A percentile compares a stretch with the other conserved stretches of the same genome.
These are phyloP conservation scores for Eupithecia vulgata DNA, from an alignment of 2,888 invertebrate genomes.

Conservation along the genomic window DNA sequence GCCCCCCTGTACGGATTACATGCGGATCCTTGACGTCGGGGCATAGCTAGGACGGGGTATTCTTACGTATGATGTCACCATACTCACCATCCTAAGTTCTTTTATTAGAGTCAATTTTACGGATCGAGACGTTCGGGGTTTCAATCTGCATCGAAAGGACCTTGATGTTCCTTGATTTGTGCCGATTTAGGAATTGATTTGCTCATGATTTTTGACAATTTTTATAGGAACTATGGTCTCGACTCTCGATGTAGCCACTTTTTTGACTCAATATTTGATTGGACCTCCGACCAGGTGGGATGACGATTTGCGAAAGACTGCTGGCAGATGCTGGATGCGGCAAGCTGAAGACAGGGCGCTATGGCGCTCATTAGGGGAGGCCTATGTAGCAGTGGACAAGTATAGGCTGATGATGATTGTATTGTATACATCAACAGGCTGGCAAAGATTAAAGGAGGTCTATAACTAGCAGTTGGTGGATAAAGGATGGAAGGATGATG, in stretches of 20 bases:
- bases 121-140: neutral
- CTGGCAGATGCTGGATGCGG: no score
- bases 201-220: neutral
- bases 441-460: no score
- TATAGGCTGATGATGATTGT: no score
- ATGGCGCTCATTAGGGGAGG: no score
- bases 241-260: neutral
- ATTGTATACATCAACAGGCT: no score
- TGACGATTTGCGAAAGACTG: no score
- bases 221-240: neutral
- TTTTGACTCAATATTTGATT: neutral
- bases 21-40: conserved; percentile 1
- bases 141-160: neutral
- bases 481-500: no score
- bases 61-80: neutral
- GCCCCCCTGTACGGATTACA: neutral
- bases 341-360: no score
- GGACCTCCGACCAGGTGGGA: no score
- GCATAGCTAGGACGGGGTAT: neutral
- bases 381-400: no score
- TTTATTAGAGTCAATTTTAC: neutral
- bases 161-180: neutral
- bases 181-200: neutral
- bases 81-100: neutral
- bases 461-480: no score